Evolutionary conservation across 2,888 invertebrate genomes (phyloP), one percentile per base, ranked within the genome.

Genomic region (Caenorhabditis afra): DNA sequence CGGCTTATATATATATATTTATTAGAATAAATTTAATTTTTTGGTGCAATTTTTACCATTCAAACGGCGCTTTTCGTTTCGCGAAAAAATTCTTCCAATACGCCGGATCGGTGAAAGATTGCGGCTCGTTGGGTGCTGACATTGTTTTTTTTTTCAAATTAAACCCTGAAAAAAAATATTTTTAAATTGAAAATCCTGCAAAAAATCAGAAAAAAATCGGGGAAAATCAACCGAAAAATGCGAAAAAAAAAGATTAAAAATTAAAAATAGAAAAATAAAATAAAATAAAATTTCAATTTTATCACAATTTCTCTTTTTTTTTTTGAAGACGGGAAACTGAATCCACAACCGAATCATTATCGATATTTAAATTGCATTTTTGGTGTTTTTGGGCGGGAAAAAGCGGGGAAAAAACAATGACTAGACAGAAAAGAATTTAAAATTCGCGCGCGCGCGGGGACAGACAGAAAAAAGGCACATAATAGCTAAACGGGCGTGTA

Each of bases 71-170:
- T 29, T 29, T 29, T 41, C 83, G 44, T 37, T 79, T 58, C 8
- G 87, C 81, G 76, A 90, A 90, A 76, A 90, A 90, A 18, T 84
- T 83, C 77, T 88, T 85, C 90, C 90, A 90, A 62, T 87, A 90
- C 1, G 50, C 44, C 7, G 87, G 86, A 75, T 87, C 84, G 10
- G 89, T 80, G 62, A 90, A 90, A 85, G 22, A 79, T 57, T 22
- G 83, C 73, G 35, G 70, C 65, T 64, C 65, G 18, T 58, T 39
- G 12, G 70, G 70, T 18, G 62, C 70, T 11, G 70, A 71, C 70
- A 71, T 71, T 41, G 3, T 29, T 29, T 7, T 7, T 3, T 7
- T 29, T 7, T 29, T 50, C 58, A 22, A 10, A 29, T 39, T 20
- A 22, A 18, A 37, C 23, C 23, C 16, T 37, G 5, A 35, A n/a